phyloP scores from a whole-genome alignment of 2,113 vertebrate genomes.

The Cygnus buccinator region DNA sequence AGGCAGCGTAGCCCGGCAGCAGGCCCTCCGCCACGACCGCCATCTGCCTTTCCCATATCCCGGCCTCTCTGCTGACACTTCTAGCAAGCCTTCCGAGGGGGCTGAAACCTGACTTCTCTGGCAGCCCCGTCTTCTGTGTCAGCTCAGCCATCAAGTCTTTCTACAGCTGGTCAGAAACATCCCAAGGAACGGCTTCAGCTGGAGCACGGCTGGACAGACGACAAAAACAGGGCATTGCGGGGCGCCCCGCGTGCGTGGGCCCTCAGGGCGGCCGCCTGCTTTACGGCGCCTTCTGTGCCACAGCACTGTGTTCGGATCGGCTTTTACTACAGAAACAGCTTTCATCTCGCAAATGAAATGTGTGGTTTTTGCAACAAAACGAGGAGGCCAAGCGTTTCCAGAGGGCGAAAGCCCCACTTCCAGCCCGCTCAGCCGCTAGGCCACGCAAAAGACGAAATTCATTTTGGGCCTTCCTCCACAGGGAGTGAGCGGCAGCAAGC shows the following conservation, averaged over 20 bases:
- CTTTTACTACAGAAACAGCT: not conserved
- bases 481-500: not conserved
- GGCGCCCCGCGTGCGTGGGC: fast-evolving
- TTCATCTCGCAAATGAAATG: not conserved
- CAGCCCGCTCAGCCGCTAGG: not conserved
- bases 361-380: not conserved
- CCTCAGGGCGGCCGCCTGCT: not conserved
- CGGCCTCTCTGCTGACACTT: not conserved
- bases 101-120: not conserved
- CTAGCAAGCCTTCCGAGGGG: fast-evolving
- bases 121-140: not conserved
- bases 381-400: not conserved
- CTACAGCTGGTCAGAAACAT: not conserved
- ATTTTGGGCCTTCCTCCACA: not conserved
- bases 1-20: fast-evolving
- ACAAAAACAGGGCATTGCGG: not conserved
- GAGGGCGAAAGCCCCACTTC: not conserved
- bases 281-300: not conserved
- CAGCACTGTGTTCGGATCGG: not conserved
- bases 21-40: not conserved
- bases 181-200: not conserved
- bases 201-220: not conserved
- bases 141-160: not conserved
- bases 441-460: not conserved
- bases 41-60: not conserved